Evolutionary conservation across 1,140 invertebrate species (phyloP).

Genomic region (Acromyrmex heyeri): DNA sequence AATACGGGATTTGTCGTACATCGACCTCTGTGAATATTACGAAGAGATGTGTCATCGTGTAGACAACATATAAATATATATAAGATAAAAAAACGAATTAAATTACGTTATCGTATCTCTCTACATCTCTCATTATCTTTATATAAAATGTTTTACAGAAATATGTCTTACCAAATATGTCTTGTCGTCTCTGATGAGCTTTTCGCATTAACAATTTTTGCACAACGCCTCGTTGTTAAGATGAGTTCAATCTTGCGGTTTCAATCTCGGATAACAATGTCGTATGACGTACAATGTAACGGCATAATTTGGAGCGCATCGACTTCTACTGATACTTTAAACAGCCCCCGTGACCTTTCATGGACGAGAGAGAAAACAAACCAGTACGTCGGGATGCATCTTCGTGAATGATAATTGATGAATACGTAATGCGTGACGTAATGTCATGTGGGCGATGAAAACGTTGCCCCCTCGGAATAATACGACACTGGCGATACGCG

Average conservation of each 20-base stretch:
- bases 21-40: conserved; percentile 11
- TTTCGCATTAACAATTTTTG: neutral
- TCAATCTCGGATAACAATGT: neutral
- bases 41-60: neutral
- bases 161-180: neutral
- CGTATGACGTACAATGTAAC: too few relatives aligned
- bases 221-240: neutral
- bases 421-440: conserved; percentile 56
- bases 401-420: conserved; percentile 5
- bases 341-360: conserved; percentile 40
- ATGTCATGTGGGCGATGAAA: conserved; percentile 12
- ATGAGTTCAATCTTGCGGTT: neutral
- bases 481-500: neutral
- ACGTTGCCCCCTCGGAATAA: conserved; percentile 28
- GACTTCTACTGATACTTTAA: conserved; percentile 19
- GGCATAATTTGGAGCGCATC: conserved; percentile 22
- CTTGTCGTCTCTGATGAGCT: neutral
- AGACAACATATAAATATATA: neutral
- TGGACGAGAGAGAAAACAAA: conserved; percentile 42
- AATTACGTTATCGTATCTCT: neutral
- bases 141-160: neutral
- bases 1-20: neutral
- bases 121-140: neutral
- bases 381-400: conserved; percentile 37
- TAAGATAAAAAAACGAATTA: neutral